Base-by-base conservation (phyloP, 2,113 vertebrate genomes). In the Gnathonemus longibarbis region DNA sequence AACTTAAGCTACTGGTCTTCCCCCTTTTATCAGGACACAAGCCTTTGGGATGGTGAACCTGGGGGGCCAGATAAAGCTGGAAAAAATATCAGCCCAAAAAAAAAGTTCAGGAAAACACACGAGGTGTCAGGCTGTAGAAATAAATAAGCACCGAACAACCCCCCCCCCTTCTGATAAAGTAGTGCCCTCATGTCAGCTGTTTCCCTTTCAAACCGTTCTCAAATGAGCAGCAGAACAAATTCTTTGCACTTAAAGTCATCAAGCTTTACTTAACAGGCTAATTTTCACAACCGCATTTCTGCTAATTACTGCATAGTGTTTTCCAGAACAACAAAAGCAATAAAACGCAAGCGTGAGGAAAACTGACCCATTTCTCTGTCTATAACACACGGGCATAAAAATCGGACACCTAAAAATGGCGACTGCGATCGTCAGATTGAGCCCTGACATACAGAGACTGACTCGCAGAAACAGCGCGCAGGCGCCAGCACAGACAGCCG, bases 11-110 rank as follows among this genome's bases (percentile, higher is more conserved):
- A 90, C 91, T 90, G 31, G 31, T 35, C 15, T 39, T 17, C 92
- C 52, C 91, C 91, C 92, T 91, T 91, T 92, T 91, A 93, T 92
- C 92, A 58, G 31, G 27, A 77, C 70, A 10, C 35, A 39, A 15
- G 9, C 31, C 70, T 39, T 13, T 77, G 70, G 70, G 70, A 39
- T 39, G 35, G 27, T 39, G 17, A 35, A 35, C 31, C 70, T 77
- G 31, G 70, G 70, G 70, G 31, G 4, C 13, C 31, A 39, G 70
- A 70, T 39, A 39, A 77, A 17, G 70, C 15, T 77, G 70, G 5
- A 15, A 77, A 39, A 39, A 39, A 77, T 39, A 19, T 17, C 70
- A 39, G 31, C 15, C 31, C 31, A 39, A 80, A 42, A 1, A 77
- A 19, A 80, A 19, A 39, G 31, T 19, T 80, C 5, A 17, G 13